phyloP scores from a whole-genome alignment of 2,888 invertebrate genomes.

The Apamea epomidion region DNA sequence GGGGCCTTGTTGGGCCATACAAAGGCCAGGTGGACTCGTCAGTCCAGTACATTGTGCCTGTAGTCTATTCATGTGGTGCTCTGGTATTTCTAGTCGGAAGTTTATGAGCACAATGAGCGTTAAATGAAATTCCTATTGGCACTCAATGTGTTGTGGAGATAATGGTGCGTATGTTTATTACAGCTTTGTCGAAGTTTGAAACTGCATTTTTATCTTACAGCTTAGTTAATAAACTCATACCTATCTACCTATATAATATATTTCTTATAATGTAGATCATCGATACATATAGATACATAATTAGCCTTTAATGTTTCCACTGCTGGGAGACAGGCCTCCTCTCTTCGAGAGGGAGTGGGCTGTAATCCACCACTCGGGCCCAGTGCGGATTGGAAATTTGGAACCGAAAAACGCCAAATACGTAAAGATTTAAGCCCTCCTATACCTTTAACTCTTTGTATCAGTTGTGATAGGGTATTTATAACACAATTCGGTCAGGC shows the following conservation, averaged over 20 bases:
- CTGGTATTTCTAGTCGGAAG: conserved; percentile 54
- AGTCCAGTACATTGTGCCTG: conserved; percentile 47
- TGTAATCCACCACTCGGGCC: too few species aligned
- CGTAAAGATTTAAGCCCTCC: background rate
- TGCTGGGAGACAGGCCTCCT: too few species aligned
- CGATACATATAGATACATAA: background rate
- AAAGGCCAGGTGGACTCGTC: conserved; percentile 54
- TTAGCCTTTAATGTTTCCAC: too few species aligned
- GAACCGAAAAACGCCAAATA: background rate
- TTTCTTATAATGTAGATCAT: background rate
- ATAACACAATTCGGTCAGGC: background rate
- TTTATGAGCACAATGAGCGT: conserved; percentile 49
- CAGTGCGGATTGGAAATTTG: too few species aligned
- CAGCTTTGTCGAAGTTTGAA: background rate
- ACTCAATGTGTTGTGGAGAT: conserved; percentile 30
- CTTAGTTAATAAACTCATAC: background rate
- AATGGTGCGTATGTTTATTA: conserved; percentile 8
- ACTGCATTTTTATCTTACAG: background rate
- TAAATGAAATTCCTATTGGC: conserved; percentile 52
- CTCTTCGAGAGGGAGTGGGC: too few species aligned
- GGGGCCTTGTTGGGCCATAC: conserved; percentile 41
- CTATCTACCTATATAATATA: background rate
- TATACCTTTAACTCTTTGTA: background rate
- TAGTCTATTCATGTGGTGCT: conserved; percentile 52
- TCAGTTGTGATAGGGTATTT: background rate